Conservation (phyloP, 2,797 vertebrate genomes). For the Micropoecilia bifurca region DNA sequence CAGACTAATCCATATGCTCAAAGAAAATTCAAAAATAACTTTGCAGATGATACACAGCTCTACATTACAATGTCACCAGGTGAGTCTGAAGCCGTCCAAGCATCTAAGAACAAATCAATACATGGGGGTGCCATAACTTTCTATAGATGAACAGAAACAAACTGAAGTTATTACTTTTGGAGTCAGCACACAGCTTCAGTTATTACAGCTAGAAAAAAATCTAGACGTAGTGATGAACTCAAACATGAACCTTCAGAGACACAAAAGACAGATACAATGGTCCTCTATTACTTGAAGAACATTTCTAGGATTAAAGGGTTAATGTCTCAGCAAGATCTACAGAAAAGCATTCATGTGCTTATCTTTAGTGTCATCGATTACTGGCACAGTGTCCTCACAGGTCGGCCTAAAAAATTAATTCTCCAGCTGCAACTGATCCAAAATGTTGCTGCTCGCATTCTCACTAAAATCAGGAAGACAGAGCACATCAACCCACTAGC, state of each 20-base stretch:
- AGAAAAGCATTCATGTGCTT: background rate
- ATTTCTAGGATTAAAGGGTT: background rate
- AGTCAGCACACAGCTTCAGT: background rate
- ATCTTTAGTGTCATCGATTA: background rate
- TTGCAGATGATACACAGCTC: too few species aligned
- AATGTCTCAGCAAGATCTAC: background rate
- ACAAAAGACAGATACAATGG: background rate
- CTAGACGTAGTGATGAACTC: background rate
- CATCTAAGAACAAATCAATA: too few species aligned
- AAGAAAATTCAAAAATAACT: background rate
- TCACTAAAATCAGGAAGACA: background rate
- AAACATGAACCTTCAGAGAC: background rate
- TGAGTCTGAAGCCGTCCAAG: too few species aligned
- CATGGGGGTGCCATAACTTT: too few species aligned
- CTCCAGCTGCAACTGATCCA: background rate
- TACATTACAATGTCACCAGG: too few species aligned
- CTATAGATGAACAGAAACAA: too few species aligned
- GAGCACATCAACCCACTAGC: background rate
- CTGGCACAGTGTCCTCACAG: background rate
- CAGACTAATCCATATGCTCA: background rate
- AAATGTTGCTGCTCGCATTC: background rate
- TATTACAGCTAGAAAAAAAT: background rate
- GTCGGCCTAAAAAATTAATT: background rate
- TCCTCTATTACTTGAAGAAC: background rate
- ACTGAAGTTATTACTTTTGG: too few species aligned